A percentile compares a stretch with the other conserved stretches of the same genome.
Conservation (phyloP, 2,797 vertebrate species). For the Aphelocoma californica region DNA sequence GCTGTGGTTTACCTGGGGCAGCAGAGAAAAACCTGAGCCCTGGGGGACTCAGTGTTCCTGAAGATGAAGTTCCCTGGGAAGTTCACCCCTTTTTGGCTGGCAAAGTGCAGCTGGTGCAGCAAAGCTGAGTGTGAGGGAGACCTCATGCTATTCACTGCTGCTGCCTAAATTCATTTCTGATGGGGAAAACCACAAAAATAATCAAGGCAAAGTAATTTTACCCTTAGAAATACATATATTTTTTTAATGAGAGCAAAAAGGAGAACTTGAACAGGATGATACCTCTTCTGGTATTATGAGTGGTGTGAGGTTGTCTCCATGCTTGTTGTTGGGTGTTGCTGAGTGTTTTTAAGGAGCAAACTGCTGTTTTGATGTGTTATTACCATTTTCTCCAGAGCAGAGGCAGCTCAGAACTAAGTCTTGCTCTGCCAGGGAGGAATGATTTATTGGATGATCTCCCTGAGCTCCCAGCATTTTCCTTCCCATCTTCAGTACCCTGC, state of each 20-base stretch:
- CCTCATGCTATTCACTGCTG: accelerated
- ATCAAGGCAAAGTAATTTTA: not conserved
- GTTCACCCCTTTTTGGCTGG: not conserved
- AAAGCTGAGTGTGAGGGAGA: no score
- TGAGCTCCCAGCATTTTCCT: not conserved
- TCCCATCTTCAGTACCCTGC: not conserved
- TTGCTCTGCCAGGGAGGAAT: not conserved
- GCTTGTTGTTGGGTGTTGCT: not conserved
- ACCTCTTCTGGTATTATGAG: accelerated
- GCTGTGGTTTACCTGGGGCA: not conserved
- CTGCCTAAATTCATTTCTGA: not conserved
- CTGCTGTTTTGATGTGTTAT: not conserved
- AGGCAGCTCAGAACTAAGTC: not conserved
- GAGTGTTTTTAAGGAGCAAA: not conserved
- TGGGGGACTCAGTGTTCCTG: accelerated
- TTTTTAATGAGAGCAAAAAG: not conserved
- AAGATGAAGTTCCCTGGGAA: not conserved
- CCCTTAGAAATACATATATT: not conserved
- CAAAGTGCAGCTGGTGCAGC: not conserved
- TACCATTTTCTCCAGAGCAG: not conserved
- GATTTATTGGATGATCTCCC: not conserved
- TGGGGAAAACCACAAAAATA: not conserved
- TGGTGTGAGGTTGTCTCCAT: accelerated
- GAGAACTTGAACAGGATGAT: not conserved
- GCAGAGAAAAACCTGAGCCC: not conserved